A percentile compares a stretch with the other conserved stretches of the same genome.
Evolutionary conservation across 2,797 vertebrate genomes (phyloP).

Genomic region (Sebastes steindachneri): DNA sequence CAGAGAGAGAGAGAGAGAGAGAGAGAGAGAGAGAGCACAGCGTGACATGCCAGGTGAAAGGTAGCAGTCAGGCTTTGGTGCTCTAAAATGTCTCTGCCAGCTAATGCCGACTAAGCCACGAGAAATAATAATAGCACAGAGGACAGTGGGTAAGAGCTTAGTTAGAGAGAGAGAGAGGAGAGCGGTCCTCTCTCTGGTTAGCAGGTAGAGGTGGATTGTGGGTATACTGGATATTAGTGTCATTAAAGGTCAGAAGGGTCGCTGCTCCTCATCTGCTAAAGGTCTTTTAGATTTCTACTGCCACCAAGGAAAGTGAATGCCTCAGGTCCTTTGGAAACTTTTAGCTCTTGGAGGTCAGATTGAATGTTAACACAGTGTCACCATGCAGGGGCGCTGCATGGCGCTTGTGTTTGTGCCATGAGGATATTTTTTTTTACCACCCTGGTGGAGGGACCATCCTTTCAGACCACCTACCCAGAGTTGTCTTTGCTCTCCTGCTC

Average conservation of each 20-base stretch:
- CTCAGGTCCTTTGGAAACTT: conserved; percentile 17
- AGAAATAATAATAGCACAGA: conserved; percentile 72
- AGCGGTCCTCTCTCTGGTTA: conserved; percentile 58
- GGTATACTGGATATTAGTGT: conserved; percentile 62
- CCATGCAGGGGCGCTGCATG: conserved; percentile 21
- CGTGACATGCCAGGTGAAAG: conserved; percentile 67
- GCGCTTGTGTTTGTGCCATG: conserved; percentile 35
- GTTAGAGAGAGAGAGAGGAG: conserved; percentile 46
- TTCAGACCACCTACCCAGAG: conserved; percentile 81
- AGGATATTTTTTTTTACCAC: conserved; percentile 5
- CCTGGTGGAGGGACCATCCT: conserved; percentile 39
- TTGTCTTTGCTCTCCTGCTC: conserved; percentile 79
- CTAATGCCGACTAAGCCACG: conserved; percentile 67
- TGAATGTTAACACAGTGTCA: conserved; percentile 5
- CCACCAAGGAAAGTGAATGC: conserved; percentile 33
- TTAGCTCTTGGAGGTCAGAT: conserved; percentile 2
- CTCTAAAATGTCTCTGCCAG: conserved; percentile 65
- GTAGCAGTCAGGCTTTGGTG: conserved; percentile 63
- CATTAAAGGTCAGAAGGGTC: conserved; percentile 48
- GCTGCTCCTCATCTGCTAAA: conserved; percentile 42
- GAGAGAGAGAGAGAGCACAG: conserved; percentile 39
- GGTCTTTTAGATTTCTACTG: conserved; percentile 38
- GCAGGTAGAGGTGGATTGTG: conserved; percentile 62
- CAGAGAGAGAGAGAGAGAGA: conserved; percentile 19
- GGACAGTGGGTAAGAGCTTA: conserved; percentile 57